phyloP scores from a whole-genome alignment of 1,140 invertebrate genomes.

The Bombus waltoni region DNA sequence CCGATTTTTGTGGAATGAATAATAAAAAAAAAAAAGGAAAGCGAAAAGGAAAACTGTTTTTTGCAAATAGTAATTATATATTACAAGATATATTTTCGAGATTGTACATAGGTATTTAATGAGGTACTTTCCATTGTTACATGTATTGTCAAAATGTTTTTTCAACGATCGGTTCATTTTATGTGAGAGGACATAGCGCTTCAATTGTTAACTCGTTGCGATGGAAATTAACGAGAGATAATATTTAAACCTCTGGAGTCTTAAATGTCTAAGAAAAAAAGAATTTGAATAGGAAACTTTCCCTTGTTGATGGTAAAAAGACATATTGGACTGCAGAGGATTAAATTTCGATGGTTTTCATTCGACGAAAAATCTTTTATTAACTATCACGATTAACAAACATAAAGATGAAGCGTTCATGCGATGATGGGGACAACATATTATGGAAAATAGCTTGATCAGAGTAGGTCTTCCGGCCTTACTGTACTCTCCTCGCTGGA shows the following conservation, averaged over 20 bases:
- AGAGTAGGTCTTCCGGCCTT: constrained; percentile 67
- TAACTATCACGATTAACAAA: constrained; percentile 26
- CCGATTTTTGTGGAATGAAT: constrained; percentile 32
- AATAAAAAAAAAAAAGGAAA: constrained; percentile 15
- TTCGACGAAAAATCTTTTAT: constrained; percentile 21
- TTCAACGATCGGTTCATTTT: constrained; percentile 6
- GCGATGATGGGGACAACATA: neutral
- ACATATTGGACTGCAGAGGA: neutral
- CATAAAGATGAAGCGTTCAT: neutral
- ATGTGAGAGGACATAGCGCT: neutral
- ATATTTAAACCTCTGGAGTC: neutral
- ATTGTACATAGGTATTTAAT: constrained; percentile 22
- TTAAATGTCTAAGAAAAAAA: too few relatives aligned
- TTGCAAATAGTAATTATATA: constrained; percentile 16
- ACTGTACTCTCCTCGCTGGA: constrained; percentile 66
- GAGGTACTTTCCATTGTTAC: neutral
- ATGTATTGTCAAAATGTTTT: neutral
- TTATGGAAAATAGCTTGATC: constrained; percentile 9
- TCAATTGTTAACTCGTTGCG: constrained; percentile 1
- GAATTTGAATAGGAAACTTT: neutral
- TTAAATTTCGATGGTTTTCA: neutral
- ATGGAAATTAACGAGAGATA: neutral
- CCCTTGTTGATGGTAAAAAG: neutral
- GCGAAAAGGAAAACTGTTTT: constrained; percentile 9
- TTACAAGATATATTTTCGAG: constrained; percentile 37